Conservation (phyloP, 2,797 vertebrate genomes). For the Myoxocephalus aenaeus region DNA sequence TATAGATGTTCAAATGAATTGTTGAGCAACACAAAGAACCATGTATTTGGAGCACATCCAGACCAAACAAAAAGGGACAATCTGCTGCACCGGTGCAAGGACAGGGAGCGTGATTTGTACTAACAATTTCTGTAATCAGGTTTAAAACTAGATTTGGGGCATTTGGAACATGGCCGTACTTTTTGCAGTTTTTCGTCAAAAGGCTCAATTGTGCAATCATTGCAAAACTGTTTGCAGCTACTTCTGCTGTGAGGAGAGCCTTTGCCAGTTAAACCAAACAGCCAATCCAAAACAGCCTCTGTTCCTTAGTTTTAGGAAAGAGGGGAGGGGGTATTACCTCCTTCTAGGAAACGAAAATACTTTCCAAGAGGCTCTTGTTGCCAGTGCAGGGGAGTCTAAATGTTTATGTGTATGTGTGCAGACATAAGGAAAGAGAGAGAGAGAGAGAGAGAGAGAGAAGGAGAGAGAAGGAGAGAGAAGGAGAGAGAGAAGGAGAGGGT, state of each 20-base stretch:
- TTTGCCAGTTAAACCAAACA: slow-evolving; percentile 10
- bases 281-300: slow-evolving; percentile 34
- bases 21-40: not conserved
- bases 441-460: not conserved
- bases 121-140: slow-evolving; percentile 4
- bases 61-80: not conserved
- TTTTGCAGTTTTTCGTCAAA: slow-evolving; percentile 25
- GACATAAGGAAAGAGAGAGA: not conserved
- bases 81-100: not conserved
- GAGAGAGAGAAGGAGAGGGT: not conserved
- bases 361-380: slow-evolving; percentile 52
- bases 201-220: slow-evolving; percentile 13
- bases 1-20: too few relatives aligned
- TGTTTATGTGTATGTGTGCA: slow-evolving; percentile 17
- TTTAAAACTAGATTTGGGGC: slow-evolving; percentile 10
- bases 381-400: not conserved
- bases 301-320: slow-evolving; percentile 45
- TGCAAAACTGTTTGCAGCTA: slow-evolving; percentile 26
- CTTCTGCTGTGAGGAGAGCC: slow-evolving; percentile 4
- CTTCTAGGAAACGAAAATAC: slow-evolving; percentile 64
- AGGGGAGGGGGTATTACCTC: not conserved
- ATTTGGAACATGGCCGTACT: not conserved
- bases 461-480: not conserved
- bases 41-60: too few relatives aligned
- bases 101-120: not conserved